These are phyloP conservation scores for Parauchenoglanis punctatus DNA, from an alignment of 2,797 vertebrate species.

Conservation along the genomic window DNA sequence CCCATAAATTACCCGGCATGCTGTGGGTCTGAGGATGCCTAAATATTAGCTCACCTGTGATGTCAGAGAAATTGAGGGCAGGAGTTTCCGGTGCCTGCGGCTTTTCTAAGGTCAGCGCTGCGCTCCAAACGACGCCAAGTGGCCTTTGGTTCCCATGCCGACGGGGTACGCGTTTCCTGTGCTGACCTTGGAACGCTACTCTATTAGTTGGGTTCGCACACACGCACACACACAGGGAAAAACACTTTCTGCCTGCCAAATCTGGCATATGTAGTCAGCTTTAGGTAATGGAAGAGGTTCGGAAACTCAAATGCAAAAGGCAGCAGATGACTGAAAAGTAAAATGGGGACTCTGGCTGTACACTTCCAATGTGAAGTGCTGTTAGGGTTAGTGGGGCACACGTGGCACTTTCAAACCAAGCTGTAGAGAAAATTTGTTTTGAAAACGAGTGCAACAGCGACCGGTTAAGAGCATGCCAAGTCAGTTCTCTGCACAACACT, in stretches of 20 bases:
- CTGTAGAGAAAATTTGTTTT: too few species aligned
- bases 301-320: neutral
- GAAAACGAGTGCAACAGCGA: neutral
- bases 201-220: neutral
- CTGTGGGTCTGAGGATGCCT: neutral
- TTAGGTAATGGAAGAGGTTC: constrained; percentile 38
- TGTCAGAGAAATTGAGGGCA: constrained; percentile 12
- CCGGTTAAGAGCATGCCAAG: neutral
- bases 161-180: constrained; percentile 53
- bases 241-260: neutral
- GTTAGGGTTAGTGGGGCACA: neutral
- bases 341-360: neutral
- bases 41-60: constrained; percentile 30
- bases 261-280: constrained; percentile 1
- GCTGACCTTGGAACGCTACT: constrained; percentile 52
- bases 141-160: constrained; percentile 53
- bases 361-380: neutral
- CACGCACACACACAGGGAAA: neutral
- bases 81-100: constrained; percentile 29
- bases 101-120: constrained; percentile 26
- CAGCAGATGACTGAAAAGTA: constrained; percentile 14
- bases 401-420: neutral
- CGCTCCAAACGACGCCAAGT: neutral
- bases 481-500: neutral
- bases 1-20: neutral